A percentile compares a stretch with the other conserved stretches of the same genome.
Conservation (phyloP, 2,888 invertebrate genomes). For the Thereva unica region DNA sequence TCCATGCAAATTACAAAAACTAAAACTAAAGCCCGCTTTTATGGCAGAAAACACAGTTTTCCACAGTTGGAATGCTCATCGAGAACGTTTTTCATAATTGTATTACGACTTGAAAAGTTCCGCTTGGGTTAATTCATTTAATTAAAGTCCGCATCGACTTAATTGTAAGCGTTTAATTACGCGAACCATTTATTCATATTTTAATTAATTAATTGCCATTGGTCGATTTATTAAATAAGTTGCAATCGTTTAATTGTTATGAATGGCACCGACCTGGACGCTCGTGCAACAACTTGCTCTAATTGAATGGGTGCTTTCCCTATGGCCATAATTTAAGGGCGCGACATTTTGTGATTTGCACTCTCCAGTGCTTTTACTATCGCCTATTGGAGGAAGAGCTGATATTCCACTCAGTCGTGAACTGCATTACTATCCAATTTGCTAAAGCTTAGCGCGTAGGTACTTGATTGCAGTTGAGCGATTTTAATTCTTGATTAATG, state of each 20-base stretch:
- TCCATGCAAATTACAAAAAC: constrained; percentile 17
- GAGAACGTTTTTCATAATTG: constrained; percentile 21
- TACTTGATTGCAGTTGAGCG: too few relatives aligned
- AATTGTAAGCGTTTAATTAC: constrained; percentile 41
- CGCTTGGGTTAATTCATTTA: constrained; percentile 46
- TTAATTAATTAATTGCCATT: constrained; percentile 41
- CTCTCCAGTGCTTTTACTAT: neutral
- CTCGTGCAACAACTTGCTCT: constrained; percentile 39
- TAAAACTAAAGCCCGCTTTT: constrained; percentile 26
- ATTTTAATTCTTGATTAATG: too few relatives aligned
- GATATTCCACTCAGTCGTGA: neutral
- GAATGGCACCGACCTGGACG: constrained; percentile 31
- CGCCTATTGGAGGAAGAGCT: neutral
- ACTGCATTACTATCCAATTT: neutral
- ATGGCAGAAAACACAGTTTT: constrained; percentile 1
- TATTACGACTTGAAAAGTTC: constrained; percentile 51
- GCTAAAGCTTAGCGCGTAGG: too few relatives aligned
- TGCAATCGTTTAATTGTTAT: constrained; percentile 42
- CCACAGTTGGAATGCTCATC: constrained; percentile 5
- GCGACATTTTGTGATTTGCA: constrained; percentile 29
- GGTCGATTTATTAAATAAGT: constrained; percentile 42
- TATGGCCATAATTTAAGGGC: constrained; percentile 34
- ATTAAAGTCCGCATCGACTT: constrained; percentile 40
- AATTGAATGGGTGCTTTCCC: constrained; percentile 37
- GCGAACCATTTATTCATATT: constrained; percentile 41